Evolutionary conservation across 1,140 invertebrate species (phyloP).

Genomic region (Nephotettix cincticeps): DNA sequence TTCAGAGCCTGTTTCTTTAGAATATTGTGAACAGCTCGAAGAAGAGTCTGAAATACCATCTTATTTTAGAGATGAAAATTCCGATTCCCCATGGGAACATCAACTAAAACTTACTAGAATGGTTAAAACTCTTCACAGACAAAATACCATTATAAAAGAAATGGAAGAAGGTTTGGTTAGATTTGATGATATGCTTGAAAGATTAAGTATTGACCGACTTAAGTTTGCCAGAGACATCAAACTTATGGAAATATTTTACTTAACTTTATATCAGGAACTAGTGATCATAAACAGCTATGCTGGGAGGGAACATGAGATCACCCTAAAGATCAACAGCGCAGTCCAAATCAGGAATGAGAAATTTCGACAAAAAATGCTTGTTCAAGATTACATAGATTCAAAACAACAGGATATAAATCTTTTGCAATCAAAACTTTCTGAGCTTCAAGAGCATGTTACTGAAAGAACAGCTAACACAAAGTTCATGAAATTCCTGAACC

Average conservation of each 20-base stretch:
- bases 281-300: constrained; percentile 8
- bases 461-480: not conserved
- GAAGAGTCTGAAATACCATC: not conserved
- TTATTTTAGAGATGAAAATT: not conserved
- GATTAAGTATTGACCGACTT: not conserved
- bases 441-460: not conserved
- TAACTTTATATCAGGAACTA: not conserved
- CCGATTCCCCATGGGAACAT: not conserved
- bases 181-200: not conserved
- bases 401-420: not conserved
- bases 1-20: not conserved
- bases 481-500: not conserved
- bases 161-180: not conserved
- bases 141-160: not conserved
- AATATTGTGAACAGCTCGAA: not conserved
- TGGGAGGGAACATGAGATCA: not conserved
- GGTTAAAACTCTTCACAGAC: not conserved
- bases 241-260: not conserved
- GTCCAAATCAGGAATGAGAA: not conserved
- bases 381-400: constrained; percentile 2
- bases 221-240: not conserved
- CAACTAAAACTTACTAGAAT: not conserved
- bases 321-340: not conserved
- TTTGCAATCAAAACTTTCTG: not conserved
- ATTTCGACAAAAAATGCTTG: not conserved